Evolutionary conservation across 2,797 vertebrate genomes (phyloP), one percentile per base, ranked within the genome.

Genomic region (Notoglanidium macrostoma): DNA sequence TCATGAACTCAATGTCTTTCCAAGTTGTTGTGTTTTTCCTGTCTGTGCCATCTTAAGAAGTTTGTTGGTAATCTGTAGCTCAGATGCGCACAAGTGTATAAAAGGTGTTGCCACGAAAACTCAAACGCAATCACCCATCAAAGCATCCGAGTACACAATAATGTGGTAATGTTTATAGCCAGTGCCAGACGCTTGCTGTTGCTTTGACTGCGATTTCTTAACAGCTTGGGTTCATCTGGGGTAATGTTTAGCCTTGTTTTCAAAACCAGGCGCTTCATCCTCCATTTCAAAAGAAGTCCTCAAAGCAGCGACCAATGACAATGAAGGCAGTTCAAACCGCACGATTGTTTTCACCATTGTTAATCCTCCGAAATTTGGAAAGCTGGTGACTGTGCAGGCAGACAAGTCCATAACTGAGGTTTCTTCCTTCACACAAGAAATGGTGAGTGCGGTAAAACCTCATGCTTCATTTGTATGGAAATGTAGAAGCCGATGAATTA

Each of bases 251-350:
- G 44, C 7, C 59, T 67, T 80, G 76, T 84, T 89, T 85, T 86
- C 44, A 21, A 29, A 40, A 61, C 86, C 88, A 98, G 97, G 97
- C 88, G 96, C 96, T 17, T 92, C 88, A 23, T 95, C 94, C 65
- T 70, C 92, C 68, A 96, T 98, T 94, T 96, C 96, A 70, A 95
- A 89, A 54, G 88, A 90, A 83, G 79, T 95, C 90, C 93, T 99
- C 90, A 95, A 93, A 92, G 96, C 96, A n/a, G 92, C 95, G 91
- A 98, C 97, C 89, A 98, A 96, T 87, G 97, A 98, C 88, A 82
- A 95, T 86, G 94, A 93, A 85, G 93, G 78, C 87, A 74, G 90
- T 67, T 93, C 94, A 86, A 97, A 95, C 89, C 96, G 97, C 91
- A 94, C 94, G 76, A 89, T 98, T 89, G 95, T 93, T 19, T 98